Evolutionary conservation across 2,113 vertebrate species (phyloP).

Genomic region (Lagopus leucura): DNA sequence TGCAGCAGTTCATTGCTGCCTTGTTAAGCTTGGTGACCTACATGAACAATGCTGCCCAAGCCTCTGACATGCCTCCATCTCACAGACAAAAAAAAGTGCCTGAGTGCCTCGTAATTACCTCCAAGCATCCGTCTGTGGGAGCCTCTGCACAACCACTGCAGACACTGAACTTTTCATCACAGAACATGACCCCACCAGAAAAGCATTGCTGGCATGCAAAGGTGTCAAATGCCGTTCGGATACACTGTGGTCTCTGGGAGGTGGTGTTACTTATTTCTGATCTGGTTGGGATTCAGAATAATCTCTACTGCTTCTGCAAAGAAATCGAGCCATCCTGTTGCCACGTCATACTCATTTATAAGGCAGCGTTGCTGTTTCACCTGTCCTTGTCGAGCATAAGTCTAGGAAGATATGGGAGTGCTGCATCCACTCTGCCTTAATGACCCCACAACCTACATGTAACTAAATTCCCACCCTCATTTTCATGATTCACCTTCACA

Average conservation of each 20-base stretch:
- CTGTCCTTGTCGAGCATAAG: background rate
- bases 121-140: background rate
- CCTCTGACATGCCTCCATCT: background rate
- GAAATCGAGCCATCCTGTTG: background rate
- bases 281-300: background rate
- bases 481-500: slow-evolving; percentile 15
- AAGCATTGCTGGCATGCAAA: background rate
- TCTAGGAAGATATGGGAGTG: background rate
- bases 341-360: background rate
- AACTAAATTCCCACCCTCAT: background rate
- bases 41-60: background rate
- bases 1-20: background rate
- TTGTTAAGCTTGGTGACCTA: slow-evolving; percentile 3
- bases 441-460: background rate
- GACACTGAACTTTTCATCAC: background rate
- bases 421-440: background rate
- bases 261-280: background rate
- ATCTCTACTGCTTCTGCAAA: background rate
- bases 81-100: background rate
- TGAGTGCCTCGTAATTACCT: background rate
- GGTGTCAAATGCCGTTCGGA: background rate
- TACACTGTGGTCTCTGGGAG: background rate
- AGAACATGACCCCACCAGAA: background rate
- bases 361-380: background rate
- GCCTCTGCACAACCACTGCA: background rate